Evolutionary conservation across 2,888 invertebrate genomes (phyloP), one percentile per base, ranked within the genome.

Genomic region (Tineola bisselliella): DNA sequence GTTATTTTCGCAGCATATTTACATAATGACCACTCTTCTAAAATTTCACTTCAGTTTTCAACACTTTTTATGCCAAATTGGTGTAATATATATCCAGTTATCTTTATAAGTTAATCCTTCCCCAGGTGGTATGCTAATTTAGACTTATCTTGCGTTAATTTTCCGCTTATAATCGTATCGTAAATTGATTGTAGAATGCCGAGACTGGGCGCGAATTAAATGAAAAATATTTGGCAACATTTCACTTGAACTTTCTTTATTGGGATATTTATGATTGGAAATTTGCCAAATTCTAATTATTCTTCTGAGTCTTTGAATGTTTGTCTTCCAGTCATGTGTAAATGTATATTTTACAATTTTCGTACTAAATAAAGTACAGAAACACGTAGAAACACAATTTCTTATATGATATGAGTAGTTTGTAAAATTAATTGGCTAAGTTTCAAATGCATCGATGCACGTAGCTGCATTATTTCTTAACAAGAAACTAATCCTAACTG

Each of bases 91-190:
- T 74, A 80, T 81, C 78, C 74, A 71, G 73, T 79, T 83, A 83
- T 84, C 84, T 78, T 67, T 66, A 68, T 48, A 67, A 69, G 70
- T 70, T 75, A 77, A 78, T 76, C 79, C 76, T 75, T 76, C 75
- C 79, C 76, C 79, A 79, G 81, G 79, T 79, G 79, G 71, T 70
- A 66, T 67, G 71, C 72, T 79, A 79, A 76, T 75, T 74, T 73
- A 66, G 48, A 65, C 76, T 79, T 82, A 82, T 83, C 84, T 82
- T 69, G 68, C 76, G 78, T 77, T 82, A 83, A 48, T 80, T 79
- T 77, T 71, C 70, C 73, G 64, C 71, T 70, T 67, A 72, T 79
- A 79, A 82, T 79, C 71, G 69, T 68, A 65, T 66, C 65, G 70
- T 68, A 78, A 83, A 84, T 80, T 79, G 78, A 81, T 79, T 79